Evolutionary conservation across 2,888 invertebrate species (phyloP), one percentile per base, ranked within the genome.

Genomic region (Lordiphosa andalusiaca): DNA sequence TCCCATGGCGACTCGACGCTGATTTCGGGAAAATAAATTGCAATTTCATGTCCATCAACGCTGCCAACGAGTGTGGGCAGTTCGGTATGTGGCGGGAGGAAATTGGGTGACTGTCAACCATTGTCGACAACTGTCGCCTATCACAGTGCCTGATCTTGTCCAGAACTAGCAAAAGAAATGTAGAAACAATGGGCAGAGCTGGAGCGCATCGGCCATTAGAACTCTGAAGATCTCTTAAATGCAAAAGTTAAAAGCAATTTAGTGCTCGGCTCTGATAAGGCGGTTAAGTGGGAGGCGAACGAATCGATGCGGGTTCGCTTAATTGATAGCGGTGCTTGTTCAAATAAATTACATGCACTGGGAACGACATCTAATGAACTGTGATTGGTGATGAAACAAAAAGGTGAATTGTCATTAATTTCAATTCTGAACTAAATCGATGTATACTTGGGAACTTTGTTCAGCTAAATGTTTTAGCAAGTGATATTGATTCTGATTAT

Each of bases 41-140:
- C 81, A 84, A 82, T 82, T 82, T 72, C 82, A 82, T 84, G 78
- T 81, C 81, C 70, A 76, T 83, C 80, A 80, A 65, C 58, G 64
- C 53, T 68, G 42, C 46, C 41, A 50, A 41, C 39, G 49, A 12
- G 41, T 39, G 25, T 12, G 19, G 42, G 35, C 19, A 23, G 23
- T 13, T 49, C 38, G 36, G 6, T n/a, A 21, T 19, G 21, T 10
- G 38, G 25, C 7, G 30, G 46, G 12, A 16, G 39, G 40, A 33
- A 38, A 55, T 10, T 30, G 41, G 49, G 44, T 52, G 38, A 33
- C 33, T 38, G 12, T 44, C 23, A 21, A 44, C 21, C 36, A 19
- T 59, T 56, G 49, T 36, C 48, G 57, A 54, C 69, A 64, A 58
- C 49, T 60, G 54, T 12, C 69, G 55, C 64, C 30, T 78, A 82